Conservation (phyloP, 92 coral and sea anemone genomes). For the Porites rus region DNA sequence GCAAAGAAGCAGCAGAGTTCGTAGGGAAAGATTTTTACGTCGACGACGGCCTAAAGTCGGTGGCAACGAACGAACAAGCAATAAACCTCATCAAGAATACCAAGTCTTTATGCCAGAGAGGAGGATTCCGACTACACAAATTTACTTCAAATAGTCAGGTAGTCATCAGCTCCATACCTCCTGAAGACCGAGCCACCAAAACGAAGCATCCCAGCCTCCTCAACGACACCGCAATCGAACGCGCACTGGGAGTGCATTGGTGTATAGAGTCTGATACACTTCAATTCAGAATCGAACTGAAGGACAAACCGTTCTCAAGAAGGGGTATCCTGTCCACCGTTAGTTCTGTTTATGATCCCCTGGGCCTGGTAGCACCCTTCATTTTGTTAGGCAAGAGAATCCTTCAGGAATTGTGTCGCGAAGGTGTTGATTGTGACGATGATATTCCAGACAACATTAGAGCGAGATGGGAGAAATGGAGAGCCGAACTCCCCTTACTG, state of each 20-base stretch:
- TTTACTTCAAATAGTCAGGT: slow-evolving; percentile 39
- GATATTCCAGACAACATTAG: slow-evolving; percentile 35
- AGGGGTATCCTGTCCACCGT: slow-evolving; percentile 62
- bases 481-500: slow-evolving; percentile 37
- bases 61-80: slow-evolving; percentile 38
- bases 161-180: slow-evolving; percentile 38
- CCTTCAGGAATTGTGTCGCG: slow-evolving; percentile 58
- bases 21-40: slow-evolving; percentile 48
- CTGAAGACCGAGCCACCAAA: slow-evolving; percentile 42
- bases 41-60: slow-evolving; percentile 66
- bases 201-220: slow-evolving; percentile 28
- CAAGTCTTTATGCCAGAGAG: slow-evolving; percentile 46
- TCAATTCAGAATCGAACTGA: slow-evolving; percentile 50
- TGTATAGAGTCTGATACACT: slow-evolving; percentile 61
- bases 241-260: slow-evolving; percentile 70
- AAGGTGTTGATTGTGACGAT: slow-evolving; percentile 64
- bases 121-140: slow-evolving; percentile 64
- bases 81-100: slow-evolving; percentile 33
- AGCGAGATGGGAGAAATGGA: slow-evolving; percentile 58
- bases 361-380: slow-evolving; percentile 53
- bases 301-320: slow-evolving; percentile 54
- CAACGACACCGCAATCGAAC: slow-evolving; percentile 44
- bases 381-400: slow-evolving; percentile 54
- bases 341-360: slow-evolving; percentile 59
- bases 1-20: slow-evolving; percentile 38